These are phyloP conservation scores for Dascyllus trimaculatus DNA, from an alignment of 2,113 vertebrate species.

Conservation along the genomic window DNA sequence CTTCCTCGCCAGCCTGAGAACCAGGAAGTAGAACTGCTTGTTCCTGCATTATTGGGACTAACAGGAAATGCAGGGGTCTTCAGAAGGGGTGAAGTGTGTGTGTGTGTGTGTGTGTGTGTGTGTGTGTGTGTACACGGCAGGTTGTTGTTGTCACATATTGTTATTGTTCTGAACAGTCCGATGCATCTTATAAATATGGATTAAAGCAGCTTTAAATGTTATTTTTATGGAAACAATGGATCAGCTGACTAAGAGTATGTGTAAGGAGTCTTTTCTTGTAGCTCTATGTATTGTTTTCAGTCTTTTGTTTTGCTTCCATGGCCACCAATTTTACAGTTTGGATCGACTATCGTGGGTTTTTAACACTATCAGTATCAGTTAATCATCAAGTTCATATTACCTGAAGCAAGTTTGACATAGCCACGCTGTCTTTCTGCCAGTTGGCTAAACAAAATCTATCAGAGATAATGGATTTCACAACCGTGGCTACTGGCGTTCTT, in stretches of 20 bases:
- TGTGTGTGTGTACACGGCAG: constrained; percentile 9
- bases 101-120: constrained; percentile 39
- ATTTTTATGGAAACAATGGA: too few relatives aligned
- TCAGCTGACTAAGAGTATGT: background rate
- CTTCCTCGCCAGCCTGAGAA: constrained; percentile 87
- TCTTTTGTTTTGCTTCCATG: constrained; percentile 11
- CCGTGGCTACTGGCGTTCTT: too few relatives aligned
- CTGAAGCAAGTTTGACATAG: too few relatives aligned
- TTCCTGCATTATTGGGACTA: constrained; percentile 84
- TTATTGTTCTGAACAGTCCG: background rate
- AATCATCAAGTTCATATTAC: too few relatives aligned
- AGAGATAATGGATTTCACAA: too few relatives aligned
- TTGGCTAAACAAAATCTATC: too few relatives aligned
- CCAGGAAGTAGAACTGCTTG: constrained; percentile 83
- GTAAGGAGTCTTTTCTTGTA: background rate
- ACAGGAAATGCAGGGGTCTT: constrained; percentile 88
- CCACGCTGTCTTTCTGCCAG: too few relatives aligned
- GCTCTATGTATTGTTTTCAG: background rate
- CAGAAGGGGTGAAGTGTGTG: constrained; percentile 67
- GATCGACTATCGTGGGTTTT: background rate
- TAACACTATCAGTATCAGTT: background rate
- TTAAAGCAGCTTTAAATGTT: background rate
- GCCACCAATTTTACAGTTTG: background rate
- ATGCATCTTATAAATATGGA: background rate
- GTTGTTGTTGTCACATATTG: constrained; percentile 31